Evolutionary conservation across 2,113 vertebrate species (phyloP), one percentile per base, ranked within the genome.

Genomic region (Entomyzon cyanotis): DNA sequence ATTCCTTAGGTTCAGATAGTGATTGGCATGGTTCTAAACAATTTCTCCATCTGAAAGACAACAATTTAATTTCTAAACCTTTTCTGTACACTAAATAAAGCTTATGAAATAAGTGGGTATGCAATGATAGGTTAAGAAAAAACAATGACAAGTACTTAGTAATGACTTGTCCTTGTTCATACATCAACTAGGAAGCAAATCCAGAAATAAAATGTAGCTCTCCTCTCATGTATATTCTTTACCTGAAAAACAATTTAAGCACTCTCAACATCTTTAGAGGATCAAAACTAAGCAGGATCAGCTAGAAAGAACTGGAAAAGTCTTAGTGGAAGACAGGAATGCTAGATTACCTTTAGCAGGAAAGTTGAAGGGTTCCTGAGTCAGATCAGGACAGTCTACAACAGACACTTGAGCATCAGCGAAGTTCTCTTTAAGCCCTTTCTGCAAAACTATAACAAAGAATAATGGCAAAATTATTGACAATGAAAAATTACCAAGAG

Each of bases 351-450:
- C 99, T 98, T 98, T 98, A 63, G 98, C 99, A 90, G 99, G 99
- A 94, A 99, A 99, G 41, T 90, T 89, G 97, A 99, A 99, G 10
- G 99, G 99, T 15, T 98, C 98, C 90, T 98, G 93, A 42, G 98
- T 99, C 95, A 99, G 97, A 97, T 99, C 99, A 63, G 99, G 99
- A 86, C 99, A 99, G 52, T 99, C 99, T 75, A 98, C 98, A 68
- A 99, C 98, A 92, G 97, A 98, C 39, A 99, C 99, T 52, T 98
- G 97, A 52, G 98, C 98, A 87, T 99, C 98, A 90, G 98, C 98
- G 97, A 99, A 99, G 96, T 99, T 99, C 64, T 94, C 97, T n/a
- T 97, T 97, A 55, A 99, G 97, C 10, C 99, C 99, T 94, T 97
- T 96, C 93, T 99, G 98, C 68, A 99, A 95, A 39, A 99, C 99